These are phyloP conservation scores for Himalopsyche tibetana DNA, from an alignment of 2,888 invertebrate species.

Conservation along the genomic window DNA sequence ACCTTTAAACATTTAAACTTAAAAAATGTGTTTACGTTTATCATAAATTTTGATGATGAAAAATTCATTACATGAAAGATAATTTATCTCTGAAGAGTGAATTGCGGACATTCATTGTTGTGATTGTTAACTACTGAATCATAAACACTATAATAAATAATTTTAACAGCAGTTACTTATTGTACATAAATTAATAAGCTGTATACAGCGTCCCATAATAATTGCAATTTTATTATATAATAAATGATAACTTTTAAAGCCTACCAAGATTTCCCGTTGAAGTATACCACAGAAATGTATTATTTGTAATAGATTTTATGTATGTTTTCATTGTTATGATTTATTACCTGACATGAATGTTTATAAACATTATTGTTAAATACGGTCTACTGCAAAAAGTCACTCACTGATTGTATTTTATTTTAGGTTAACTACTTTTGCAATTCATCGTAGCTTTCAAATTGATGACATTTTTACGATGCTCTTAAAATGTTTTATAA, in stretches of 20 bases:
- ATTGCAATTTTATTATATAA: not conserved
- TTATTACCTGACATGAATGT: not conserved
- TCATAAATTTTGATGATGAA: too few species aligned
- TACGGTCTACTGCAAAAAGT: not conserved
- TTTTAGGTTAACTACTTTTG: not conserved
- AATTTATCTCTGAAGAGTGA: too few species aligned
- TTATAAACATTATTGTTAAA: not conserved
- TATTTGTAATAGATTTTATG: not conserved
- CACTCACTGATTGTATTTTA: not conserved
- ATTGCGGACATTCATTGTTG: too few species aligned
- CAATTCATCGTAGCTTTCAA: not conserved
- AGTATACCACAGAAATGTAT: not conserved
- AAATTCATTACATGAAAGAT: too few species aligned
- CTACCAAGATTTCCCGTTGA: constrained; percentile 1
- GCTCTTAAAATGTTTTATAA: too few species aligned
- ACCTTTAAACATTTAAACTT: too few species aligned
- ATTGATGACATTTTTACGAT: not conserved
- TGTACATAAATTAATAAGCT: not conserved
- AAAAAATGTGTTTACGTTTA: too few species aligned
- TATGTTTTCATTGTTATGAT: not conserved
- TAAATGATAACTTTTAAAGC: not conserved
- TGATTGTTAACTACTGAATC: too few species aligned
- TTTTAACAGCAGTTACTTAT: too few species aligned
- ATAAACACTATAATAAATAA: too few species aligned
- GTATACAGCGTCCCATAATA: not conserved